Evolutionary conservation across 2,888 invertebrate species (phyloP).

Genomic region (Agrotis puta): DNA sequence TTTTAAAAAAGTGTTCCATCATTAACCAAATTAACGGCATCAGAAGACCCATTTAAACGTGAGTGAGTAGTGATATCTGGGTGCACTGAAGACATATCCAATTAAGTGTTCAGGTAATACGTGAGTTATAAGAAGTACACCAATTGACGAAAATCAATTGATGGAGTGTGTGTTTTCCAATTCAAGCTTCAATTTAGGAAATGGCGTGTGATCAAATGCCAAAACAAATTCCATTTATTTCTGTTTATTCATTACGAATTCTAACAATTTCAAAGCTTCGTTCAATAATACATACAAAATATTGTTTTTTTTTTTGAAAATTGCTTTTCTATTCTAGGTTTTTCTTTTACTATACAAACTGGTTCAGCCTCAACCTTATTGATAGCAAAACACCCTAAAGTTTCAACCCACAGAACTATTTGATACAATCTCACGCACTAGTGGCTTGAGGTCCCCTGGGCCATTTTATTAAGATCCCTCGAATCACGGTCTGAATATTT

Average conservation of each 20-base stretch:
- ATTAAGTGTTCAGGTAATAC: too few species aligned
- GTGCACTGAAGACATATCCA: too few species aligned
- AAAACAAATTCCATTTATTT: slow-evolving; percentile 16
- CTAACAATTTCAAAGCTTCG: slow-evolving; percentile 12
- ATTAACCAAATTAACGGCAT: neutral
- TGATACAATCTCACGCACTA: slow-evolving; percentile 31
- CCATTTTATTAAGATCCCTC: slow-evolving; percentile 40
- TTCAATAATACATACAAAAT: slow-evolving; percentile 18
- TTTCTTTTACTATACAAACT: neutral
- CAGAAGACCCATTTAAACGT: too few species aligned
- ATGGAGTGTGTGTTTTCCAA: neutral
- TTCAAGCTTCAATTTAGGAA: neutral
- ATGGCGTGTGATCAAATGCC: slow-evolving; percentile 4
- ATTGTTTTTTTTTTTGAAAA: neutral
- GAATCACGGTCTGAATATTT: slow-evolving; percentile 46
- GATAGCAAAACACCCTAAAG: slow-evolving; percentile 6
- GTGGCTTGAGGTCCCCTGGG: slow-evolving; percentile 36
- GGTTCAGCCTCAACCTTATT: neutral
- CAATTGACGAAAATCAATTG: slow-evolving; percentile 1
- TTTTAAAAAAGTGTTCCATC: neutral
- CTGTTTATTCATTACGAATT: slow-evolving; percentile 26
- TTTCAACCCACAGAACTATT: slow-evolving; percentile 7
- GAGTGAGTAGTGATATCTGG: too few species aligned
- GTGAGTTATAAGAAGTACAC: neutral
- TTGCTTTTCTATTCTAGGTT: neutral